Percentiles rank a stretch among this genome's conserved stretches.
phyloP scores from a whole-genome alignment of 2,797 vertebrate species.

The Taenioides sp. region DNA sequence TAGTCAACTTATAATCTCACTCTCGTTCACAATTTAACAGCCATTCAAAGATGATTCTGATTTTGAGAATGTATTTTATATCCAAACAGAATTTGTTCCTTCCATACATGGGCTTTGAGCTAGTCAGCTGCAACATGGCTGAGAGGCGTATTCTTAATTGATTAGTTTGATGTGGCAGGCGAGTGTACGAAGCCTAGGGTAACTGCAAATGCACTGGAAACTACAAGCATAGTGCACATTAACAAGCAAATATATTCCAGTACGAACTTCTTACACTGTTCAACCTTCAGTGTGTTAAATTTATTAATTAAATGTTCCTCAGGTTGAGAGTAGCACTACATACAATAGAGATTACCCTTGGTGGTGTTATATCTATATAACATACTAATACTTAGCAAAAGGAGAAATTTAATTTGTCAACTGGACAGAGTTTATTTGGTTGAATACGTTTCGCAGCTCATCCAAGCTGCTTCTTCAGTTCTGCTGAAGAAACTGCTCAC shows the following conservation, averaged over 20 bases:
- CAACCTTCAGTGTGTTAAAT: slow-evolving; percentile 31
- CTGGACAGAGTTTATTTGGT: too few species aligned
- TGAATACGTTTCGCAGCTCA: too few species aligned
- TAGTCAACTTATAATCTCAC: not conserved
- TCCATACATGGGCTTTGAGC: slow-evolving; percentile 20
- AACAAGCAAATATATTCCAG: slow-evolving; percentile 25
- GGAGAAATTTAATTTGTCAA: too few species aligned
- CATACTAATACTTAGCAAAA: slow-evolving; percentile 39
- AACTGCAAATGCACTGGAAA: slow-evolving; percentile 14
- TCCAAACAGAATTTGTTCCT: slow-evolving; percentile 10
- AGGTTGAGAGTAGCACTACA: slow-evolving; percentile 12
- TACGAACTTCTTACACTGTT: slow-evolving; percentile 25
- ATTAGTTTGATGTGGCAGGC: slow-evolving; percentile 57
- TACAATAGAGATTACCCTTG: slow-evolving; percentile 23
- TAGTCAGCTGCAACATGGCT: slow-evolving; percentile 49
- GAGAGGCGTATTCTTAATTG: slow-evolving; percentile 41
- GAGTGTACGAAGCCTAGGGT: slow-evolving; percentile 26
- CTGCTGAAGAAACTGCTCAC: slow-evolving; percentile 38
- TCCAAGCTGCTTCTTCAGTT: too few species aligned
- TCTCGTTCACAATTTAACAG: not conserved
- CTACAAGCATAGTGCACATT: not conserved
- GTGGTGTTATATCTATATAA: slow-evolving; percentile 23
- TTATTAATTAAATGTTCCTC: slow-evolving; percentile 42
- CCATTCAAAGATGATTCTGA: not conserved
- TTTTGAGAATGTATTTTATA: not conserved